Evolutionary conservation across 1,140 invertebrate genomes (phyloP).

Genomic region (Ericerus pela): DNA sequence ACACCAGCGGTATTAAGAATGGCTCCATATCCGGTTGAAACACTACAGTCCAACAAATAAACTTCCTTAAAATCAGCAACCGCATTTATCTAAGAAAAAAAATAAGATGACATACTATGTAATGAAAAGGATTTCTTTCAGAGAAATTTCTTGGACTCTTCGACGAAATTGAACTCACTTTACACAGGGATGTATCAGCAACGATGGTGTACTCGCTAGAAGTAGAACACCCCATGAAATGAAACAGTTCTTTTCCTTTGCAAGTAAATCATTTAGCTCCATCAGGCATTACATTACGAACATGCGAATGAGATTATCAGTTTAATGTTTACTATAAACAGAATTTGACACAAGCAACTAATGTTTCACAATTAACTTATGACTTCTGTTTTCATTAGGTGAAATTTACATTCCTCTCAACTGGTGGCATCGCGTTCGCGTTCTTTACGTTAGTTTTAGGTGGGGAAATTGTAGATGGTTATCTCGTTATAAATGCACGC

Average conservation of each 20-base stretch:
- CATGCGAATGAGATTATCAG: too few relatives aligned
- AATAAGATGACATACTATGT: too few relatives aligned
- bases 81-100: constrained; percentile 15
- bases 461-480: too few relatives aligned
- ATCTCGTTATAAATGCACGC: too few relatives aligned
- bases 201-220: constrained; percentile 98
- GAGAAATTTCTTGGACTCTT: not conserved
- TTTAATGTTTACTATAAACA: too few relatives aligned
- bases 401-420: too few relatives aligned
- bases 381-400: too few relatives aligned
- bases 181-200: constrained; percentile 80
- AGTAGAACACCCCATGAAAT: constrained; percentile 97
- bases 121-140: too few relatives aligned
- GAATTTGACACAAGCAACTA: too few relatives aligned
- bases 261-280: constrained; percentile 83
- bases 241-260: constrained; percentile 74
- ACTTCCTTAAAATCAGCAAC: constrained; percentile 75
- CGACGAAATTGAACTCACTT: constrained; percentile 39
- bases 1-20: constrained; percentile 82
- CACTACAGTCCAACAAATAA: constrained; percentile 88
- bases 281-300: constrained; percentile 98
- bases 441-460: too few relatives aligned
- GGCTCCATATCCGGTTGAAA: constrained; percentile 83
- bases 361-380: too few relatives aligned
- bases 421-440: too few relatives aligned